phyloP scores from a whole-genome alignment of 92 coral and sea anemone species.

The Zoanthus sociatus region DNA sequence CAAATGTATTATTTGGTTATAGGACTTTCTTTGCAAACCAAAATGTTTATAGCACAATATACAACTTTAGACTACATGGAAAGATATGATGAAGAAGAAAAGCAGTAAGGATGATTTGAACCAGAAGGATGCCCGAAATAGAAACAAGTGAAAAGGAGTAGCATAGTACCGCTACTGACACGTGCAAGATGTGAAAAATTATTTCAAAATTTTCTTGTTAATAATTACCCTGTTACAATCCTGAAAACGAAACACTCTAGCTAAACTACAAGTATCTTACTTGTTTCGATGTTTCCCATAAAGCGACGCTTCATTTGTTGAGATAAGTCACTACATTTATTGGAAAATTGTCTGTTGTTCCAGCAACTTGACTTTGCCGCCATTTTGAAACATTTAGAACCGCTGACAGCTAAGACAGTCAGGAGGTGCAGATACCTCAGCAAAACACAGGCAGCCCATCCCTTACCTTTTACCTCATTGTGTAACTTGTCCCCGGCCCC shows the following conservation, averaged over 20 bases:
- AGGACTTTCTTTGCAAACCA: too few species aligned
- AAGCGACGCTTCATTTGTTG: conserved; percentile 34
- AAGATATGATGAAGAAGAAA: too few species aligned
- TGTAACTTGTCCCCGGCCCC: too few species aligned
- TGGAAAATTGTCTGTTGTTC: conserved; percentile 58
- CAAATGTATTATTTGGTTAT: too few species aligned
- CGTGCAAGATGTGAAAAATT: neutral
- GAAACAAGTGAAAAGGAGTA: too few species aligned
- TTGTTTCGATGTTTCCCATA: neutral
- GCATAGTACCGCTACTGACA: too few species aligned
- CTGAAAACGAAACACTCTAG: neutral
- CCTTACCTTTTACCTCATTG: too few species aligned
- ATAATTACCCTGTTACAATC: neutral
- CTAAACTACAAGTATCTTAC: conserved; percentile 7
- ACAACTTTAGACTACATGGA: too few species aligned
- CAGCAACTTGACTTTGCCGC: conserved; percentile 68
- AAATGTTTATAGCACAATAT: too few species aligned
- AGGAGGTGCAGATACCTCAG: neutral
- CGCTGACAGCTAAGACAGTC: neutral
- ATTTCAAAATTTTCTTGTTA: neutral
- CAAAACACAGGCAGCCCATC: neutral
- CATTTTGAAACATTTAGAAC: conserved; percentile 65
- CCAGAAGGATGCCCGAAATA: too few species aligned
- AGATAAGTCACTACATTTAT: conserved; percentile 32
- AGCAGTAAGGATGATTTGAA: too few species aligned